A percentile compares a stretch with the other conserved stretches of the same genome.
Conservation (phyloP, 2,888 invertebrate genomes). For the Troilus luridus region DNA sequence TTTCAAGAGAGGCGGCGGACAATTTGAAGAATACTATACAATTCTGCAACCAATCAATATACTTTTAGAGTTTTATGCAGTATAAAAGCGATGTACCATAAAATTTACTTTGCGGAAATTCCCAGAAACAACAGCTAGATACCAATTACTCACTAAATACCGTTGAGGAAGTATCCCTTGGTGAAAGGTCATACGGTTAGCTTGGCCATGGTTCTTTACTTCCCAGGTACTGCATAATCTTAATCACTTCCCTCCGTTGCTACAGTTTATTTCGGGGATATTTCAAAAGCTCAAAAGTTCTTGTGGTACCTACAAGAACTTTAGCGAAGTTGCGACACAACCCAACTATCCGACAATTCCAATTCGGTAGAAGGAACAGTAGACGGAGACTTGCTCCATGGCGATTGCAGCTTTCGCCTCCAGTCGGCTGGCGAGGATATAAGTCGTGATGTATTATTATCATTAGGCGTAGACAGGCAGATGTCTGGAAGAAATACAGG, state of each 20-base stretch:
- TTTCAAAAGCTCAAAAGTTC: too few species aligned
- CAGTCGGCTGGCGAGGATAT: not conserved
- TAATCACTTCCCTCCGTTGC: not conserved
- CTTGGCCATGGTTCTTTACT: not conserved
- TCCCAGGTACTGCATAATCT: slow-evolving; percentile 3
- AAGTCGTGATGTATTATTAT: slow-evolving; percentile 23
- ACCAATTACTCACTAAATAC: slow-evolving; percentile 14
- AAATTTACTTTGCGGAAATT: not conserved
- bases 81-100: not conserved
- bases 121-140: not conserved
- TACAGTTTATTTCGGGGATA: not conserved
- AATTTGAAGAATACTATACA: too few species aligned
- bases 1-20: too few species aligned
- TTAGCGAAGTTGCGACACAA: not conserved
- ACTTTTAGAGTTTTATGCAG: too few species aligned
- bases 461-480: slow-evolving; percentile 20
- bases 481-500: slow-evolving; percentile 7
- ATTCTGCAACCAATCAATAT: too few species aligned
- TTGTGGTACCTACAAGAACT: not conserved
- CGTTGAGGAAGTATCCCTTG: not conserved
- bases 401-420: slow-evolving; percentile 23
- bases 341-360: not conserved
- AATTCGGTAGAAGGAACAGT: not conserved
- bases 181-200: slow-evolving; percentile 15
- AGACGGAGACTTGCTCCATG: slow-evolving; percentile 11